Percentiles rank a stretch among this genome's conserved stretches.
Evolutionary conservation across 2,113 vertebrate genomes (phyloP).

Genomic region (human): GRCh38 chr3:86818501-86819000

Average conservation of each 20-base stretch:
- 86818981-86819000: too few species aligned
- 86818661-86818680: not conserved
- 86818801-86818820: not conserved
- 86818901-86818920: not conserved
- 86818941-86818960: not conserved
- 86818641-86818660: not conserved
- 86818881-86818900: not conserved
- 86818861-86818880: not conserved
- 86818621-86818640: not conserved
- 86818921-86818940: not conserved
- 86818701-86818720: not conserved
- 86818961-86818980: not conserved
- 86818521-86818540: not conserved
- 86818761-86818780: not conserved
- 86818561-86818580: not conserved
- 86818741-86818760: not conserved
- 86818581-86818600: not conserved
- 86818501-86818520: not conserved
- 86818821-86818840: not conserved
- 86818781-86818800: not conserved
- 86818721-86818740: not conserved
- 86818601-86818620: not conserved
- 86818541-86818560: not conserved
- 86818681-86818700: not conserved
- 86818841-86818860: not conserved